A percentile compares a stretch with the other conserved stretches of the same genome.
phyloP scores from a whole-genome alignment of 2,888 invertebrate species.

The Endomychus coccineus region DNA sequence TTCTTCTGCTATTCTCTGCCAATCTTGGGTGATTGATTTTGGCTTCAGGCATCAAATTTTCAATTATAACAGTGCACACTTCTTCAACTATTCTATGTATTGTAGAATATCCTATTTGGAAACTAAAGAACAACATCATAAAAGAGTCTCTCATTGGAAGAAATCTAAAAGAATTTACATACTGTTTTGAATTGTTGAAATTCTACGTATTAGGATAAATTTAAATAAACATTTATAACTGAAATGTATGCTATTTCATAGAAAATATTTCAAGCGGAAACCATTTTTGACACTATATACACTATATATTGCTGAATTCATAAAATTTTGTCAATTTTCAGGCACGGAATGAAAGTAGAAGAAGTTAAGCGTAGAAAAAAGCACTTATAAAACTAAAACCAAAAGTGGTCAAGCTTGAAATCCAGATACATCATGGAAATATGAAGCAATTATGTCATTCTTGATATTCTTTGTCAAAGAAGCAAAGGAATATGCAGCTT shows the following conservation, averaged over 20 bases:
- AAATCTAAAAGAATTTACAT: neutral
- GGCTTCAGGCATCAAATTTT: constrained; percentile 1
- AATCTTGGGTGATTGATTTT: constrained; percentile 1
- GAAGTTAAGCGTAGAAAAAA: no score
- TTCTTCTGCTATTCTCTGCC: constrained; percentile 1
- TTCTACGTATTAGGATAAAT: neutral
- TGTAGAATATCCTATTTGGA: constrained; percentile 1
- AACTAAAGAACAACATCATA: neutral
- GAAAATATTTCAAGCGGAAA: neutral
- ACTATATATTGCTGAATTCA: constrained; percentile 1
- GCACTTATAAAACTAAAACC: no score
- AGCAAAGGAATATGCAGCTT: no score
- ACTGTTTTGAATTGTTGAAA: neutral
- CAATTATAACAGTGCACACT: constrained; percentile 1
- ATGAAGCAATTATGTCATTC: constrained; percentile 1
- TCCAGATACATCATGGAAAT: neutral
- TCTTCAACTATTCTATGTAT: constrained; percentile 1
- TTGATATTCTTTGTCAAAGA: constrained; percentile 1
- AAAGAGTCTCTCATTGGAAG: neutral
- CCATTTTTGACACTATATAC: neutral
- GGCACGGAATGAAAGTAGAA: neutral
- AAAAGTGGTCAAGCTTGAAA: no score
- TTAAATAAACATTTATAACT: no score
- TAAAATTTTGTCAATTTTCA: neutral
- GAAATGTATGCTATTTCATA: neutral